Evolutionary conservation across 2,888 invertebrate species (phyloP), one percentile per base, ranked within the genome.

Genomic region (Gisinianus flammeolus): DNA sequence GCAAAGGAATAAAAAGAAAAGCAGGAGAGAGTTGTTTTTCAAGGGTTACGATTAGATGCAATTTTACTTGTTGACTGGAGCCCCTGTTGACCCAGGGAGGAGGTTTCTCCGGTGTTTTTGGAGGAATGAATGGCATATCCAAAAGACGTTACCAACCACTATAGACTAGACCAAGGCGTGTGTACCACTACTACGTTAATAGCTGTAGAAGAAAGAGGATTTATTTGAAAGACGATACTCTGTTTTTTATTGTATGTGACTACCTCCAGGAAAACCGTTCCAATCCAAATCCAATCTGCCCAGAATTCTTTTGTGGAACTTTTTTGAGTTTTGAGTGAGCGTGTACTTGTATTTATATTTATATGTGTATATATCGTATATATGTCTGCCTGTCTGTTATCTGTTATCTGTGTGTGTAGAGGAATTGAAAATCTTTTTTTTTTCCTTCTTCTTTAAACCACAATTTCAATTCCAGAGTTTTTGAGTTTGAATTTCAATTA

Each of bases 31-130:
- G n/a, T 68, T 68, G 4, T 67, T 67, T 67, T 67, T 22, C 28
- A 33, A 72, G 72, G 72, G 72, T 58, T 72, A 72, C 56, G 28
- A 78, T 79, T 78, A 73, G 72, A 68, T 52, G 64, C 74, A 73
- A 77, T 77, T 79, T 82, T 83, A 83, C 83, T 83, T 83, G 83
- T 82, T 82, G 81, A 70, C 75, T 79, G 58, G 79, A 75, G 68
- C 79, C 68, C 58, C 79, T 79, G 79, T 76, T 82, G 82, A 81
- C 83, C 83, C 83, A 83, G 78, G 83, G 80, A 77, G 83, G 83
- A 64, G 82, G 82, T 30, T 81, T 80, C 71, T 80, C 79, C 78
- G 79, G 79, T 79, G 77, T 67, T 33, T 79, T 79, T 33, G 81
- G 82, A 69, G 79, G 76, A 78, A 83, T 80, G 80, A 81, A 76